A percentile compares a stretch with the other conserved stretches of the same genome.
These are phyloP conservation scores for Cranoglanis bouderius DNA, from an alignment of 2,113 vertebrate species.

Conservation along the genomic window DNA sequence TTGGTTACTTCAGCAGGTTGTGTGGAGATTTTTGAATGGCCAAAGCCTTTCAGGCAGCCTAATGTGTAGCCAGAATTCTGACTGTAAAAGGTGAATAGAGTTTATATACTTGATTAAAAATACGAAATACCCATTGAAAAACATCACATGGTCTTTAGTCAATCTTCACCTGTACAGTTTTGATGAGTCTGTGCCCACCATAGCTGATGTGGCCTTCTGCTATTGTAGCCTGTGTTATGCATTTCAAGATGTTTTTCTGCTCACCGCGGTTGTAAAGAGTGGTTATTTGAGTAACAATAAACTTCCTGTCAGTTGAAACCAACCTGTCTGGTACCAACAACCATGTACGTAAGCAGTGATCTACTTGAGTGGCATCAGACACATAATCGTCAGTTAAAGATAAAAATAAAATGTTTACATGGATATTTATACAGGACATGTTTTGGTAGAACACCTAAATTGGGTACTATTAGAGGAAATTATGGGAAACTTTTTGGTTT, in stretches of 20 bases:
- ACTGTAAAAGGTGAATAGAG: background rate
- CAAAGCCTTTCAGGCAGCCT: background rate
- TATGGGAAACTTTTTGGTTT: background rate
- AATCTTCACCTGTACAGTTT: background rate
- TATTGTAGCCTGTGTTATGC: background rate
- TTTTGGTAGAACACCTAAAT: background rate
- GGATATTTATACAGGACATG: background rate
- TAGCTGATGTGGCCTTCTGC: background rate
- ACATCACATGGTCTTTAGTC: background rate
- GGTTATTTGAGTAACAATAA: background rate
- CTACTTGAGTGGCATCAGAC: background rate
- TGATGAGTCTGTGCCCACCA: background rate
- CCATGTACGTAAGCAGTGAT: background rate
- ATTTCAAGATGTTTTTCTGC: background rate
- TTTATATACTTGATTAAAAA: background rate
- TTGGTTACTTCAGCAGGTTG: conserved; percentile 15
- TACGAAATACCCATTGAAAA: background rate
- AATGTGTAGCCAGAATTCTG: background rate
- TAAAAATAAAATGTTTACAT: background rate
- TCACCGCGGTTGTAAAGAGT: background rate
- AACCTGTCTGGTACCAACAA: background rate
- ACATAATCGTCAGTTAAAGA: background rate
- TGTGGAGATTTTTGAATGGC: background rate
- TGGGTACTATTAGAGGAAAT: background rate
- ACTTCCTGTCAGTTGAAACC: background rate